These are phyloP conservation scores for Lycophotia porphyrea DNA, from an alignment of 2,888 invertebrate genomes.

Conservation along the genomic window DNA sequence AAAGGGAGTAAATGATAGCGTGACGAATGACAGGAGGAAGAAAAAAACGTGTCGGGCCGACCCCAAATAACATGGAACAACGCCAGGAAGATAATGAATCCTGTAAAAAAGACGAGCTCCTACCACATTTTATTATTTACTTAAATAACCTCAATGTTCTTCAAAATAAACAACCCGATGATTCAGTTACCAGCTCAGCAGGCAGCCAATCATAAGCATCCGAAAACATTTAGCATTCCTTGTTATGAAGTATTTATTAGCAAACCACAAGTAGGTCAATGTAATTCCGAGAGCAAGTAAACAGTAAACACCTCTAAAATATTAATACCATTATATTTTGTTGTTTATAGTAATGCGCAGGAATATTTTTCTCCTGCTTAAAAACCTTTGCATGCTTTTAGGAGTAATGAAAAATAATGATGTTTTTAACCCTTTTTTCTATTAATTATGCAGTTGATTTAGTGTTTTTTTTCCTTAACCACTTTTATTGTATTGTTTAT, in stretches of 20 bases:
- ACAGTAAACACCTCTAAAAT: constrained; percentile 44
- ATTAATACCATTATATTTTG: constrained; percentile 24
- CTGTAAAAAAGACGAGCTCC: background rate
- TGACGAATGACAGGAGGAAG: too few species aligned
- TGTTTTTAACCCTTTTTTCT: background rate
- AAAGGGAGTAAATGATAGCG: too few species aligned
- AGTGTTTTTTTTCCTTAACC: background rate
- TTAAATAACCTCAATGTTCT: background rate
- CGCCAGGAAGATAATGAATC: too few species aligned
- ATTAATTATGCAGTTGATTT: background rate
- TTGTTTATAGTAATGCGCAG: constrained; percentile 33
- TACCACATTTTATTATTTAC: background rate
- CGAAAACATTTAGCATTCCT: constrained; percentile 26
- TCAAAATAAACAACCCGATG: constrained; percentile 20
- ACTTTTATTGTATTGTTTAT: background rate
- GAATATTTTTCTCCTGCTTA: constrained; percentile 10
- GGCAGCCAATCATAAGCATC: constrained; percentile 38
- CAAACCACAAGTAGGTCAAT: constrained; percentile 51
- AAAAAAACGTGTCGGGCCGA: too few species aligned
- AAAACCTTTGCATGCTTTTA: constrained; percentile 21
- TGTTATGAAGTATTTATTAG: constrained; percentile 48
- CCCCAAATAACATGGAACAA: too few species aligned
- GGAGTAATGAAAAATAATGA: constrained; percentile 9
- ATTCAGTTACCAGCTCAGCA: constrained; percentile 33
- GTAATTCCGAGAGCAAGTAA: constrained; percentile 34